Evolutionary conservation across 2,797 vertebrate species (phyloP).

Genomic region (Chrosomus eos): DNA sequence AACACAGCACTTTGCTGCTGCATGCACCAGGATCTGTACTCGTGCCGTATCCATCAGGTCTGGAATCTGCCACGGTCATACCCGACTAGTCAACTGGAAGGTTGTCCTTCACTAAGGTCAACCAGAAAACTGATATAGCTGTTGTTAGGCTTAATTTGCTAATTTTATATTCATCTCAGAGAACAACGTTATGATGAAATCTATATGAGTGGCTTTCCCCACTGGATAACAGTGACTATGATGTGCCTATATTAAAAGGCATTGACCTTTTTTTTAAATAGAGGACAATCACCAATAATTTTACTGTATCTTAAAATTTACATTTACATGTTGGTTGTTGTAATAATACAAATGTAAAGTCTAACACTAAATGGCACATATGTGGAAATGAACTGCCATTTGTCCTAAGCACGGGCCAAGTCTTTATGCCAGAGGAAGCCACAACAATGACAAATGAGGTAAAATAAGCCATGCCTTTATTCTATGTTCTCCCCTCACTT

Average conservation of each 20-base stretch:
- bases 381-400: conserved; percentile 20
- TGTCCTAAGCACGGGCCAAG: conserved; percentile 20
- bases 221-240: background rate
- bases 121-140: conserved; percentile 31
- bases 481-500: conserved; percentile 57
- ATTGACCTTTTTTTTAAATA: background rate
- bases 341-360: background rate
- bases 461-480: conserved; percentile 62
- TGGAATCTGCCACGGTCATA: conserved; percentile 56
- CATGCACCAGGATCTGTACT: conserved; percentile 39
- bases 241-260: conserved; percentile 1
- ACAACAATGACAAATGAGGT: conserved; percentile 57
- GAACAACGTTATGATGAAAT: conserved; percentile 23
- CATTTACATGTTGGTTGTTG: background rate
- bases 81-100: conserved; percentile 60
- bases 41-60: conserved; percentile 46
- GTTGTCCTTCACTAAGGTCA: conserved; percentile 59
- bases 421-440: conserved; percentile 42
- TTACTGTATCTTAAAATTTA: background rate
- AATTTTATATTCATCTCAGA: conserved; percentile 16
- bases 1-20: conserved; percentile 47
- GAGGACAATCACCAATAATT: background rate
- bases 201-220: background rate
- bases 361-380: conserved; percentile 2
- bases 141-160: conserved; percentile 40